phyloP scores from a whole-genome alignment of 2,888 invertebrate species.

The Gryllus longicercus region DNA sequence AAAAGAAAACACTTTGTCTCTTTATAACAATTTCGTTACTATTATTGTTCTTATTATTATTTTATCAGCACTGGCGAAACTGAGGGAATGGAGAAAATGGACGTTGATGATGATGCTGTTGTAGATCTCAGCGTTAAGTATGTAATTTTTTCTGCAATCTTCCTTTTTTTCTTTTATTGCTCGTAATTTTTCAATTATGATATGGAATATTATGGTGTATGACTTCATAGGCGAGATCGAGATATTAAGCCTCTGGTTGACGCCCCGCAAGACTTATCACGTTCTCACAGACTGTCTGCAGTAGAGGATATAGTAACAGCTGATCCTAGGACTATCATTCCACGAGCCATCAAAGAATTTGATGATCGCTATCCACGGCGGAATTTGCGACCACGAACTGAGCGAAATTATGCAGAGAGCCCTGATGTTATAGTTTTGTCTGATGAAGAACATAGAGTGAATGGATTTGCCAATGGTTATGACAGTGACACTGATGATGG shows the following conservation, averaged over 20 bases:
- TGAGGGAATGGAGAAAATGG: slow-evolving; percentile 65
- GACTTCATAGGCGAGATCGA: slow-evolving; percentile 31
- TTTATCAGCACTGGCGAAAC: background rate
- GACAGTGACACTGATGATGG: slow-evolving; percentile 59
- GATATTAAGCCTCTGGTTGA: slow-evolving; percentile 23
- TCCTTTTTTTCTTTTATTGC: too few species aligned
- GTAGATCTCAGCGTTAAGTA: slow-evolving; percentile 85
- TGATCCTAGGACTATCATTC: slow-evolving; percentile 30
- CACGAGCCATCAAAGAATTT: slow-evolving; percentile 43
- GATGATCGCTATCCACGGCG: slow-evolving; percentile 54
- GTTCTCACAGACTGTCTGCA: slow-evolving; percentile 27
- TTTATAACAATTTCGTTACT: too few species aligned
- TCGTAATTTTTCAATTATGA: background rate
- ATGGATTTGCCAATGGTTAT: slow-evolving; percentile 55
- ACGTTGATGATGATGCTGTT: slow-evolving; percentile 78
- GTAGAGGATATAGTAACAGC: slow-evolving; percentile 19
- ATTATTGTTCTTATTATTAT: background rate
- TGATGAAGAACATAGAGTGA: slow-evolving; percentile 52
- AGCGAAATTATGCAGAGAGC: slow-evolving; percentile 82
- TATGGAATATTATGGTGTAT: background rate
- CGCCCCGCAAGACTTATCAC: slow-evolving; percentile 34
- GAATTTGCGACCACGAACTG: slow-evolving; percentile 77
- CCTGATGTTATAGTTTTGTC: slow-evolving; percentile 58
- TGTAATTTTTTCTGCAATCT: slow-evolving; percentile 40
- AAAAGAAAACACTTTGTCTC: too few species aligned